Conservation (phyloP, 2,797 vertebrate genomes). For the Epinephelus awoara region DNA sequence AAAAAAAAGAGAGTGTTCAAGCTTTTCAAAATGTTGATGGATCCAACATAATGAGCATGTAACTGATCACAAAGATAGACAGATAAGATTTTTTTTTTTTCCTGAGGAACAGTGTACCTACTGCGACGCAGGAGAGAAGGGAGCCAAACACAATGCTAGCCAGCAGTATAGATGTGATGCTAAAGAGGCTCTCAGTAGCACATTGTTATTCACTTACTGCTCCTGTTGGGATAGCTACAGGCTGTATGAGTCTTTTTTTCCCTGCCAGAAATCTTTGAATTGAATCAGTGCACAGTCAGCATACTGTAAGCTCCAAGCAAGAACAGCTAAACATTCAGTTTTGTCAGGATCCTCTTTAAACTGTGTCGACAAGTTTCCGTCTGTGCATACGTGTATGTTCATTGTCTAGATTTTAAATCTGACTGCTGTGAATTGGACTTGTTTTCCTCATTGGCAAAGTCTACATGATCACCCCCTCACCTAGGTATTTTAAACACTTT, state of each 20-base stretch:
- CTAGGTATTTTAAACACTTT: slow-evolving; percentile 77
- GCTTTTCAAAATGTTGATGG: slow-evolving; percentile 86
- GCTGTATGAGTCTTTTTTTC: slow-evolving; percentile 71
- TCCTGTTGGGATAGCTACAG: slow-evolving; percentile 81
- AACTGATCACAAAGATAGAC: slow-evolving; percentile 85
- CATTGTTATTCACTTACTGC: slow-evolving; percentile 80
- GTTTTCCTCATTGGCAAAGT: slow-evolving; percentile 64
- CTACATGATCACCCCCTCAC: slow-evolving; percentile 56
- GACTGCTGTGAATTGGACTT: slow-evolving; percentile 56
- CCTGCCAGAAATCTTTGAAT: slow-evolving; percentile 78
- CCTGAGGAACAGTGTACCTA: slow-evolving; percentile 46
- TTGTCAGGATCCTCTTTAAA: slow-evolving; percentile 70
- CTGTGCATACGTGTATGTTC: slow-evolving; percentile 47
- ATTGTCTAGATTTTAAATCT: slow-evolving; percentile 61
- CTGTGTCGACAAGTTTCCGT: slow-evolving; percentile 69
- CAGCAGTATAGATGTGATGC: slow-evolving; percentile 71
- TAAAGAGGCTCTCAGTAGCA: slow-evolving; percentile 72
- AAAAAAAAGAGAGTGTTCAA: slow-evolving; percentile 77
- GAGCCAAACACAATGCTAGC: slow-evolving; percentile 68
- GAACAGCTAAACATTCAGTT: slow-evolving; percentile 74
- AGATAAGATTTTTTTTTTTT: slow-evolving; percentile 74
- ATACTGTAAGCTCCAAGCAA: slow-evolving; percentile 74
- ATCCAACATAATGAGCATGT: slow-evolving; percentile 85
- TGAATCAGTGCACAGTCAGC: slow-evolving; percentile 78
- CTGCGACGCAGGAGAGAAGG: slow-evolving; percentile 45